Base-by-base conservation (phyloP, 37 sponge, comb jelly and placozoan genomes). In the Aphrocallistes beatrix region DNA sequence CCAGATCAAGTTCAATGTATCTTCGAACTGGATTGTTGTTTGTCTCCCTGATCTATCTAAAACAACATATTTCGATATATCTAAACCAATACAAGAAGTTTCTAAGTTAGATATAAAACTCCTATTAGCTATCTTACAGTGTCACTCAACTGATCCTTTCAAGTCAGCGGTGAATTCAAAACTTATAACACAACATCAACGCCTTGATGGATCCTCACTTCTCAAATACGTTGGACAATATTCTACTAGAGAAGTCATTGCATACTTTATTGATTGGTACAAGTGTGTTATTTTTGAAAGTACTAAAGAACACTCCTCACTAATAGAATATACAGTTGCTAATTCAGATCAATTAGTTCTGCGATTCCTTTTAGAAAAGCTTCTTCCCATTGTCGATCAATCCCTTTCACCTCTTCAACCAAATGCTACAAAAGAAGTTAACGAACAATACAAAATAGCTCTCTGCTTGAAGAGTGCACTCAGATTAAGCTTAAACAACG, bases 121-220 rank as follows among this genome's bases (percentile, higher is more conserved):
- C 6, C 13, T 42, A 42, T 16, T 6, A 42, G 8, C 75, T 28
- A 60, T 60, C 21, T 60, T 28, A 6, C 10, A 3, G 21, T 60
- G 75, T 28, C 75, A 60, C n/a, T 60, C 75, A 32, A 25, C 75
- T 25, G 75, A 60, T 60, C 75, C 75, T 25, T 60, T 60, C 75
- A 13, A 60, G 8, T 8, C 75, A 28, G 75, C 75, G 3, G 75
- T 32, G 21, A 28, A 60, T 25, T 60, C n/a, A 60, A 28, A 30
- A 13, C 34, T 60, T 25, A 60, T 60, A 3, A 28, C 10, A 25
- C 25, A 60, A 13, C 10, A 60, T 60, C 17, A 21, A 3, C n/a
- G n/a, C n/a, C n/a, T n/a, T n/a, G n/a, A 19, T 32, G 34, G n/a
- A 25, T 6, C 8, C 34, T 25, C 10, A 60, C 21, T 32, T 60